Evolutionary conservation across 2,113 vertebrate species (phyloP), one percentile per base, ranked within the genome.

Genomic region (Barbus barbus): DNA sequence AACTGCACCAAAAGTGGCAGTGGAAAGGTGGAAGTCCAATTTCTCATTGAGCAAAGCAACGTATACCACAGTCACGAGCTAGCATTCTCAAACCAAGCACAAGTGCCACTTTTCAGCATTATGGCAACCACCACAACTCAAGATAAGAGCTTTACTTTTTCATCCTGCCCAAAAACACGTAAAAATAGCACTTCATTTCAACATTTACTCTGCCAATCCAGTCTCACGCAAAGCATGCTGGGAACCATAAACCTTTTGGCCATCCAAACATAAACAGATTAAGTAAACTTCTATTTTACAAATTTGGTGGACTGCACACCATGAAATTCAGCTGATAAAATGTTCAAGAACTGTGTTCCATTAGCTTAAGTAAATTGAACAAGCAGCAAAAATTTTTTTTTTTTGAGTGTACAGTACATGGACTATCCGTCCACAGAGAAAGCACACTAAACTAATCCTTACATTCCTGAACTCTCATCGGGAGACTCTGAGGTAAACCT

Each of bases 401-500:
- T 1, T 41, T 1, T 67, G 3, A 20, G 63, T 3, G 48, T 53
- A 11, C 16, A 16, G 24, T 12, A 4, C 26, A 33, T 56, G 14
- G 16, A 33, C 1, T 74, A 4, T 74, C 72, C 44, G 8, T 71
- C 33, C 28, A 41, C 53, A 60, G 5, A 63, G 58, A 4, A 20
- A 78, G 26, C 18, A 36, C 38, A 26, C 78, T n/a, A n/a, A n/a
- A 79, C 38, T 46, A 63, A 60, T 82, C 2, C 4, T 31, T 65
- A 41, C 28, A 46, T 67, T 81, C 33, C 75, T 80, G 24, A 83
- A 53, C 24, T 24, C 44, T 78, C 38, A 28, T 44, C n/a, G n/a
- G n/a, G n/a, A 79, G n/a, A 33, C 28, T 77, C 48, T 78, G n/a
- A n/a, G n/a, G n/a, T 51, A 69, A n/a, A 81, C 28, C 61, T 67